Evolutionary conservation across 2,797 vertebrate species (phyloP), one percentile per base, ranked within the genome.

Genomic region (Thripadectes ignobilis): DNA sequence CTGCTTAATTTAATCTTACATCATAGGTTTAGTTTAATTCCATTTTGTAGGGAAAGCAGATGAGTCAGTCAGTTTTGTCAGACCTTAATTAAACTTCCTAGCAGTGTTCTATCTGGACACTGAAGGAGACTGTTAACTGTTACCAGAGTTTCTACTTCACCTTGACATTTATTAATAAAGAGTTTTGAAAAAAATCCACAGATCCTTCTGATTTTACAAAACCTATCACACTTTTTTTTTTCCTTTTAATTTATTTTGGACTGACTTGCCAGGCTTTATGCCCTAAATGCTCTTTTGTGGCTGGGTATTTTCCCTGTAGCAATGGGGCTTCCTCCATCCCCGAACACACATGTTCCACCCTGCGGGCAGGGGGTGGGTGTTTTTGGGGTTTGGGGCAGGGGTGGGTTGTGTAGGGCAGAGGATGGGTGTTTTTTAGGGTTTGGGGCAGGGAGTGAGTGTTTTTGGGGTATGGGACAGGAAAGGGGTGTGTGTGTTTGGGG

Each of bases 21-120:
- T 95, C 88, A 93, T 34, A 19, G 0, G 0, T 61, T 46, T 61
- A 78, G 39, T 75, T 86, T 61, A 78, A 72, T 95, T 66, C 85
- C 26, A 22, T 88, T 84, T 91, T 75, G 46, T 9, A 63, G 77
- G 85, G 83, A 95, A 82, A 93, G 80, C 51, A 69, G 76, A 49
- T 88, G 88, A 92, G 55, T 94, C 89, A 92, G 52, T 89, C 74
- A 75, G 43, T 81, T 78, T 82, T 85, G 67, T 76, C 68, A 76
- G 59, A 59, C 62, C 74, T 88, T 93, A 81, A 76, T 90, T 90
- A 90, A 94, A 62, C 83, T 87, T 85, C 14, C 19, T 48, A 58
- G 36, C 22, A 65, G 20, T 27, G 18, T 67, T 89, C 16, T 41
- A 49, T 68, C 54, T 68, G 55, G 62, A 27, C 2, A 1, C 0